Base-by-base conservation (phyloP, 2,888 invertebrate genomes). In the Drosophila niveifrons region DNA sequence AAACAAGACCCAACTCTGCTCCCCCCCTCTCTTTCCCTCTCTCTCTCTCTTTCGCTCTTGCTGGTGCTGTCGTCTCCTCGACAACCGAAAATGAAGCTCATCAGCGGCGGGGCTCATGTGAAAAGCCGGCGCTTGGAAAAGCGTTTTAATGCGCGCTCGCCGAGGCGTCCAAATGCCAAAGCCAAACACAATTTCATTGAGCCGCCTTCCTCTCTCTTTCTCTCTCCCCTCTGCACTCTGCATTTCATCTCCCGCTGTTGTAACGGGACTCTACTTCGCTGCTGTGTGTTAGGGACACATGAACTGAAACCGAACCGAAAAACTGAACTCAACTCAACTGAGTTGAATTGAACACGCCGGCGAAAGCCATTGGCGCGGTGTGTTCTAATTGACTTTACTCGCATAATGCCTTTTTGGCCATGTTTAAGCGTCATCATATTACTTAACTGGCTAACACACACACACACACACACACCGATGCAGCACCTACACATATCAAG, bases 391-490 rank as follows among this genome's bases (percentile, higher is more conserved):
- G 86, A 86, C 89, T 89, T 89, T 76, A 71, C 66, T 66, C 63
- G 61, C 85, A 75, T 80, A 82, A 85, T 89, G 74, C 80, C 64
- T 70, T 89, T 88, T 82, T 75, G 79, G 80, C 88, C 86, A 74
- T 79, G 88, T 71, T 78, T 76, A 78, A 82, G 89, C 83, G 72
- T 78, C 88, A 78, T 88, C 78, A 82, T 85, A 89, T 85, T 89
- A 85, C 82, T 85, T 78, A 82, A 88, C 85, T 72, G 18, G 31
- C 52, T 34, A 56, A 62, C 36, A 44, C 31, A 52, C 31, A 59
- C 53, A 29, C 18, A 11, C 51, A 47, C 48, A 29, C 44, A 41
- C 50, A 23, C 43, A 34, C 2, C 39, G 39, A 23, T 23, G 23
- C 6, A 23, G 6, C 46, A 31, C 17, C n/a, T 51, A 29, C 51